A percentile compares a stretch with the other conserved stretches of the same genome.
Conservation (phyloP, 1,140 invertebrate genomes). For the Homarus americanus region DNA sequence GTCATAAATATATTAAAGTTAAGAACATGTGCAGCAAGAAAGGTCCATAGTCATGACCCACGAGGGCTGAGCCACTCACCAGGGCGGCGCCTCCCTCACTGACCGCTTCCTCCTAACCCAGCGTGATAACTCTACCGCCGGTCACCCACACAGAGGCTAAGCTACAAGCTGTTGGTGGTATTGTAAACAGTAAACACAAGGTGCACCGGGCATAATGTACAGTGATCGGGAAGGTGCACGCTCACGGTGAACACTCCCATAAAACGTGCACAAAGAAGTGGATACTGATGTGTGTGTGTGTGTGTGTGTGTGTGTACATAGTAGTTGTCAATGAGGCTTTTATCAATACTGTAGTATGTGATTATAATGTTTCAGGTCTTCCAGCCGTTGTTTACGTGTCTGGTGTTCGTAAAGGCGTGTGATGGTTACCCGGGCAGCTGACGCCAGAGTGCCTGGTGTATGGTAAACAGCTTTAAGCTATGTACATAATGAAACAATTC, state of each 20-base stretch:
- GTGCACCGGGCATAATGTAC: not conserved
- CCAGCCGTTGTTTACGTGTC: not conserved
- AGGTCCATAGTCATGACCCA: not conserved
- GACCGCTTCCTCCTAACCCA: too few species aligned
- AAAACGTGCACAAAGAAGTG: too few species aligned
- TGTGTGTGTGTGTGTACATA: not conserved
- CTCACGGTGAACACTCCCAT: too few species aligned
- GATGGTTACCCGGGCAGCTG: not conserved
- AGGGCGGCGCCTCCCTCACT: too few species aligned
- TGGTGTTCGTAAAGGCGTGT: conserved; percentile 3
- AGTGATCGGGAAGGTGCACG: not conserved
- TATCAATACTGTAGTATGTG: not conserved
- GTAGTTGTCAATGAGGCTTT: not conserved
- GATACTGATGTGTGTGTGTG: too few species aligned
- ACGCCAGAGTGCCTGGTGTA: conserved; percentile 61
- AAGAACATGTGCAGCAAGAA: not conserved
- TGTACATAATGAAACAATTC: conserved; percentile 57
- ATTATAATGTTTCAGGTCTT: not conserved
- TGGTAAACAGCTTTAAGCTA: conserved; percentile 73
- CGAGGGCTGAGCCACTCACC: too few species aligned
- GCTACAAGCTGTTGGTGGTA: not conserved
- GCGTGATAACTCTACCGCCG: too few species aligned
- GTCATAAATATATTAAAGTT: conserved; percentile 5
- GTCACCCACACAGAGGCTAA: not conserved
- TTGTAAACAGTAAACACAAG: not conserved